Evolutionary conservation across 2,113 vertebrate genomes (phyloP).

Genomic region (Coreoperca whiteheadi): DNA sequence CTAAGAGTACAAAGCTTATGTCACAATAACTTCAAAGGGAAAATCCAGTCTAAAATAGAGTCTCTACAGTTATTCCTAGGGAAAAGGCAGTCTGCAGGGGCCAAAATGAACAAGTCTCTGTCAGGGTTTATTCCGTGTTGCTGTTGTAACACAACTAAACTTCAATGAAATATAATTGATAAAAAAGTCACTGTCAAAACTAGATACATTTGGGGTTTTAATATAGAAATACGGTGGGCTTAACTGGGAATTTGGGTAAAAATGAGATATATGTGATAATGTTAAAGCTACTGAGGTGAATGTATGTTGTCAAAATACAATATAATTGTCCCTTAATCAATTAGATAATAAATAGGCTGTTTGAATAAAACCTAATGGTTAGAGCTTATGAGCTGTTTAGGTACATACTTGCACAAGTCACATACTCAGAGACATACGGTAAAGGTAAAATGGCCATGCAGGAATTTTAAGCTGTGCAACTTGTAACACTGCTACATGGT

Average conservation of each 20-base stretch:
- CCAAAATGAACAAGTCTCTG: neutral
- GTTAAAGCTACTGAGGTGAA: neutral
- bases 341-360: neutral
- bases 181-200: neutral
- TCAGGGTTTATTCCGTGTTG: constrained; percentile 6
- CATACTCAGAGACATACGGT: neutral
- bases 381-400: neutral
- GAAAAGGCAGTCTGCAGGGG: neutral
- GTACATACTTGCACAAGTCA: neutral
- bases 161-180: constrained; percentile 13
- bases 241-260: neutral
- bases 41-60: constrained; percentile 11
- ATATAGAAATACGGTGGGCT: neutral
- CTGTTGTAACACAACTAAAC: neutral
- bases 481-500: constrained; percentile 15
- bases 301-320: neutral
- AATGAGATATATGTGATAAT: no score
- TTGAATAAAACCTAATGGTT: neutral
- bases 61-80: neutral
- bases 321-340: neutral
- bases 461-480: neutral
- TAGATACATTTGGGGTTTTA: neutral
- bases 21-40: neutral
- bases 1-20: neutral
- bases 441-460: neutral